Evolutionary conservation across 1,140 invertebrate genomes (phyloP).

Genomic region (Anthonomus grandis): DNA sequence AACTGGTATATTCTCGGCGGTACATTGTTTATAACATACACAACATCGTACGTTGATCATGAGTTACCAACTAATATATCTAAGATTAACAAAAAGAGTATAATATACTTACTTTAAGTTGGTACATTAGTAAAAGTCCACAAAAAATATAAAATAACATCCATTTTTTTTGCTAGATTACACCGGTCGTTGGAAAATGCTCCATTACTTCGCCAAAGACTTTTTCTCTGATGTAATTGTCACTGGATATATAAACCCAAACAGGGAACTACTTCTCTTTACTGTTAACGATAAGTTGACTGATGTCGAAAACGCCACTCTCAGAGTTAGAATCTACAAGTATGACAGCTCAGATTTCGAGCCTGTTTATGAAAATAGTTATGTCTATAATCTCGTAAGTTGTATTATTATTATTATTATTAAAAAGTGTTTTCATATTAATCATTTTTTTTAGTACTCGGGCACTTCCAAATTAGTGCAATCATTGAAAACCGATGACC

Average conservation of each 20-base stretch:
- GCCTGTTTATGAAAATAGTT: background rate
- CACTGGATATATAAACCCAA: constrained; percentile 26
- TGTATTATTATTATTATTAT: background rate
- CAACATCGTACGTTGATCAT: too few species aligned
- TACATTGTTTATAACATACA: too few species aligned
- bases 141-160: background rate
- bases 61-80: too few species aligned
- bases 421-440: background rate
- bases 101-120: too few species aligned
- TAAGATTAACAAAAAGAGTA: too few species aligned
- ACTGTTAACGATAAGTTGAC: too few species aligned
- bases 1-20: constrained; percentile 79
- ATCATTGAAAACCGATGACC: constrained; percentile 18
- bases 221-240: constrained; percentile 71
- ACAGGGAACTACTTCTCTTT: constrained; percentile 32
- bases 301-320: constrained; percentile 9
- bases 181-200: constrained; percentile 81
- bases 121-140: background rate
- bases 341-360: constrained; percentile 6
- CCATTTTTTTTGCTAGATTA: constrained; percentile 60
- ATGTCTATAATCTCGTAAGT: background rate
- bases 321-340: constrained; percentile 25
- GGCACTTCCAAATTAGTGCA: constrained; percentile 18
- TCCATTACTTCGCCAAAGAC: constrained; percentile 83
- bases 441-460: constrained; percentile 8